Conservation (phyloP, 64 coral and sea anemone genomes). For the Montipora capricornis region DNA sequence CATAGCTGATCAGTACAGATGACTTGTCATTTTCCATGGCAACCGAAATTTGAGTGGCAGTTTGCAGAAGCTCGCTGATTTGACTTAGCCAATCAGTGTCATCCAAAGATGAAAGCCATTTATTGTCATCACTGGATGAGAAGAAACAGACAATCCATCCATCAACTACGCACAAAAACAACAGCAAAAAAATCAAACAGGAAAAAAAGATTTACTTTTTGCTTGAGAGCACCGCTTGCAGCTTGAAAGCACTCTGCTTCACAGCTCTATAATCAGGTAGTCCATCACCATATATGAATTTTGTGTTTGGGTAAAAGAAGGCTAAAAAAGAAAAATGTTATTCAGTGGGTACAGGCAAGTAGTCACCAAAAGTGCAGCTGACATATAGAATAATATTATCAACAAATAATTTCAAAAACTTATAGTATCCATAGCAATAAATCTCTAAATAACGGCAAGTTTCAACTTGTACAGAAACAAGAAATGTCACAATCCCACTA, state of each 20-base stretch:
- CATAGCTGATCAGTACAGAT: slow-evolving; percentile 95
- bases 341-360: background rate
- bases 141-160: background rate
- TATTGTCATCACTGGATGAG: slow-evolving; percentile 83
- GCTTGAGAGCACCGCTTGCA: slow-evolving; percentile 78
- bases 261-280: slow-evolving; percentile 89
- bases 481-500: no score
- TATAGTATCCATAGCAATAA: no score
- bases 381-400: no score
- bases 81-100: slow-evolving; percentile 92
- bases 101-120: slow-evolving; percentile 81
- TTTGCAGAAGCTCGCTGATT: slow-evolving; percentile 89
- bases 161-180: background rate
- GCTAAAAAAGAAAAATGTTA: slow-evolving; percentile 70
- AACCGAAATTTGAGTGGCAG: slow-evolving; percentile 87
- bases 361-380: no score
- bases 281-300: slow-evolving; percentile 84
- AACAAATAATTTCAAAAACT: no score
- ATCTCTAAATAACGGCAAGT: no score
- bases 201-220: slow-evolving; percentile 60
- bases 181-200: background rate
- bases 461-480: no score
- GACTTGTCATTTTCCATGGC: slow-evolving; percentile 91
- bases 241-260: slow-evolving; percentile 85
- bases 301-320: slow-evolving; percentile 94